Conservation (phyloP, 2,888 invertebrate species). For the Allophyes oxyacanthae region DNA sequence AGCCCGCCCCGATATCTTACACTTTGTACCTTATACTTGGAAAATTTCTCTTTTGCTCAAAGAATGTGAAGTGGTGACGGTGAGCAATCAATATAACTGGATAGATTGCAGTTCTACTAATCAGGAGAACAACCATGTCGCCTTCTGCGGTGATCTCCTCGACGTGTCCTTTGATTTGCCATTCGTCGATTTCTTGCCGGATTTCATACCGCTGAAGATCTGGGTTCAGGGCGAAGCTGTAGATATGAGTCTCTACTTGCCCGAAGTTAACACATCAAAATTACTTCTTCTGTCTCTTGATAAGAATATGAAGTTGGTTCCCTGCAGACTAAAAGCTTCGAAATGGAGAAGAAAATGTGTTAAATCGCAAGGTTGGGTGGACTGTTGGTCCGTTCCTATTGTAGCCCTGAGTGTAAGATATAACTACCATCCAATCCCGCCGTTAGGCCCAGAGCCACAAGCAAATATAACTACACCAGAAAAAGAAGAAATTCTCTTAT, state of each 20-base stretch:
- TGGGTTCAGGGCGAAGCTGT: conserved; percentile 98
- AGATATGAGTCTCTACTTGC: conserved; percentile 96
- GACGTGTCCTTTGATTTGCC: conserved; percentile 98
- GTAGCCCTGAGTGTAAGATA: conserved; percentile 97
- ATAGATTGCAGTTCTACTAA: conserved; percentile 99
- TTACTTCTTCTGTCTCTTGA: conserved; percentile 95
- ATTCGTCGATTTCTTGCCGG: conserved; percentile 97
- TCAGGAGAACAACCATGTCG: conserved; percentile 98
- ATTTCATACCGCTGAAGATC: conserved; percentile 96
- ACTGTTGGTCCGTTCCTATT: conserved; percentile 98
- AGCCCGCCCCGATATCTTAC: conserved; percentile 96
- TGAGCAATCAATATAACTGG: conserved; percentile 99
- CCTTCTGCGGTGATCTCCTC: conserved; percentile 97
- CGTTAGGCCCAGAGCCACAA: conserved; percentile 95
- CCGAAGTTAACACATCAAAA: conserved; percentile 97
- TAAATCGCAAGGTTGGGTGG: conserved; percentile 95
- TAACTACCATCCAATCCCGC: conserved; percentile 97
- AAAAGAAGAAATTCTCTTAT: conserved; percentile 97
- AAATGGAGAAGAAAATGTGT: conserved; percentile 96
- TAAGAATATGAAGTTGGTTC: conserved; percentile 95
- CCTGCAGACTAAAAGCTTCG: conserved; percentile 87
- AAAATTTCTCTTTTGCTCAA: conserved; percentile 96
- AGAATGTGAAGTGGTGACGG: conserved; percentile 97
- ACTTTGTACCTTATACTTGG: conserved; percentile 99
- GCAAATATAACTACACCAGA: conserved; percentile 98